Evolutionary conservation across 2,113 vertebrate genomes (phyloP).

Genomic region (Panthera leo): DNA sequence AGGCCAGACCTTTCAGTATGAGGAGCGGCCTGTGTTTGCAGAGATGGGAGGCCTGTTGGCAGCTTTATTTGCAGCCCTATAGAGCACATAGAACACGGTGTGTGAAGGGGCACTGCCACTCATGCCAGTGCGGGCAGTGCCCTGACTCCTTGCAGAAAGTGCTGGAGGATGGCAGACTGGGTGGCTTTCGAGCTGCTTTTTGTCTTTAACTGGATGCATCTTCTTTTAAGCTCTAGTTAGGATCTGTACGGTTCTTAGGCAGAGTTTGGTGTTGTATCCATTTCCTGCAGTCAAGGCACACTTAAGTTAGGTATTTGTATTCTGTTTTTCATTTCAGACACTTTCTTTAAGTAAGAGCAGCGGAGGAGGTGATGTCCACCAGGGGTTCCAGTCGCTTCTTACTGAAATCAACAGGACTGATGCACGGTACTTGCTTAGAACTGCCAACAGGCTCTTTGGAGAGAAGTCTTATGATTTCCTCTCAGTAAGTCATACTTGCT

Average conservation of each 20-base stretch:
- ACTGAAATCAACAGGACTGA: conserved; percentile 86
- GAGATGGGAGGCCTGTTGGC: neutral
- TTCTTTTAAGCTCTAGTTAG: neutral
- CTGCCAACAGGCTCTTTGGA: conserved; percentile 93
- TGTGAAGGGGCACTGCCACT: neutral
- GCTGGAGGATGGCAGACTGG: neutral
- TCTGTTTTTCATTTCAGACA: conserved; percentile 81
- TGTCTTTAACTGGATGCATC: neutral
- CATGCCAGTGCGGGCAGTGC: too few relatives aligned
- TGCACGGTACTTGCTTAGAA: conserved; percentile 88
- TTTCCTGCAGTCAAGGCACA: neutral
- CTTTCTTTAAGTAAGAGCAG: conserved; percentile 85
- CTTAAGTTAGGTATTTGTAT: neutral
- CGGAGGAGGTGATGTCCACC: conserved; percentile 81
- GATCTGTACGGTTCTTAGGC: neutral
- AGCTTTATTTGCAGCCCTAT: neutral
- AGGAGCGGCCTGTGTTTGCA: neutral
- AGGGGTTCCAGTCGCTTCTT: conserved; percentile 86
- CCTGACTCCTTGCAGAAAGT: neutral
- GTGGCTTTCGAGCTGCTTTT: neutral
- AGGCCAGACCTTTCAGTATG: neutral
- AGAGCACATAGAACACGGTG: accelerated
- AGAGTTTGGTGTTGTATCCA: neutral
- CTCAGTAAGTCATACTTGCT: conserved; percentile 82
- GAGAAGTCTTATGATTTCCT: conserved; percentile 88